These are phyloP conservation scores for Escarpia spicata DNA, from an alignment of 2,888 invertebrate species.

Conservation along the genomic window DNA sequence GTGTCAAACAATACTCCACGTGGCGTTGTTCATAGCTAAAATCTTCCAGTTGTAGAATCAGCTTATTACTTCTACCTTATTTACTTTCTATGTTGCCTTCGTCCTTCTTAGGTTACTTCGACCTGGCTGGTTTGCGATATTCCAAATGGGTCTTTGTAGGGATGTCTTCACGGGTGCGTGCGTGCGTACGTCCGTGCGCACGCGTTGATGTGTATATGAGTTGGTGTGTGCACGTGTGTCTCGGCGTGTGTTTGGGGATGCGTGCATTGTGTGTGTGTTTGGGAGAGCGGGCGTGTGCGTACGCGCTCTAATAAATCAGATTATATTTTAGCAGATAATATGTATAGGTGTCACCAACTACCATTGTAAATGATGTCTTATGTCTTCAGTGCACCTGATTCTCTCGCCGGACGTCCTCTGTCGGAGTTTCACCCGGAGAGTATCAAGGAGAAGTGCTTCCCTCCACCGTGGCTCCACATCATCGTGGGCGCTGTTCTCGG, in stretches of 20 bases:
- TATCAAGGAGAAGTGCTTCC: background rate
- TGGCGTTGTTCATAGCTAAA: no score
- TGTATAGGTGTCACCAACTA: background rate
- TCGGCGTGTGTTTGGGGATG: background rate
- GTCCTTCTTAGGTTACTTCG: no score
- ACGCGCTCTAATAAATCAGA: background rate
- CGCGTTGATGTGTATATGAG: no score
- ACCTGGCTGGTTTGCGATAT: no score
- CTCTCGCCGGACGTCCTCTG: background rate
- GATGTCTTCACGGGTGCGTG: background rate
- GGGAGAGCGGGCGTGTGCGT: background rate
- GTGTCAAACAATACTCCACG: background rate
- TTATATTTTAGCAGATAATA: background rate
- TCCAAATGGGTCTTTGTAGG: background rate
- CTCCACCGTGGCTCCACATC: background rate
- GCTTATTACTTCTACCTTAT: no score
- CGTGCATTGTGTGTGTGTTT: background rate
- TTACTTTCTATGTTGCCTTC: no score
- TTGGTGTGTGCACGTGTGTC: background rate
- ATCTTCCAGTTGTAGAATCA: no score
- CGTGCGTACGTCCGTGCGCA: no score
- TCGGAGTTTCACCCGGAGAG: background rate
- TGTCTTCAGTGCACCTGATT: background rate
- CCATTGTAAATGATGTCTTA: background rate
- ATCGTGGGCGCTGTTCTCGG: background rate